phyloP scores from a whole-genome alignment of 1,140 invertebrate genomes.

The Caenorhabditis inopinata region DNA sequence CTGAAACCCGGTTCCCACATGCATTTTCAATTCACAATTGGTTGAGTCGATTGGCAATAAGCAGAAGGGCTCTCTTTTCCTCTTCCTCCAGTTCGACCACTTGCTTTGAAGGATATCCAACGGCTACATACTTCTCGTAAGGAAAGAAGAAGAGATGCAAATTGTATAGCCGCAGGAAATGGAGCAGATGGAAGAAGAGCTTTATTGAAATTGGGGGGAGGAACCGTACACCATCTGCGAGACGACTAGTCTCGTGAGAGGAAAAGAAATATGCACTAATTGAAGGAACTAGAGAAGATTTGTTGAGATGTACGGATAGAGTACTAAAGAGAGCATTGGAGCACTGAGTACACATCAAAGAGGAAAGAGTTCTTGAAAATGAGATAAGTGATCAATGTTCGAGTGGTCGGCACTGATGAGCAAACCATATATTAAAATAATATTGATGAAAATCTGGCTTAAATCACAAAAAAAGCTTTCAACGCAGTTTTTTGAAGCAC shows the following conservation, averaged over 20 bases:
- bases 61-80: neutral
- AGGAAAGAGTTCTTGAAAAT: too few relatives aligned
- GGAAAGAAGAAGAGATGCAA: neutral
- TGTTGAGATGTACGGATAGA: too few relatives aligned
- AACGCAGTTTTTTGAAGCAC: too few relatives aligned
- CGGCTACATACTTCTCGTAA: neutral
- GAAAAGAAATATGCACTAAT: neutral
- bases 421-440: neutral
- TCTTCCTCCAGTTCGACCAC: neutral
- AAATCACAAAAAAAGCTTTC: too few relatives aligned
- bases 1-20: neutral
- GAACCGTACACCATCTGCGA: neutral
- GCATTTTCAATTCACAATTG: slow-evolving; percentile 24
- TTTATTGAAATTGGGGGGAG: neutral
- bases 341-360: neutral
- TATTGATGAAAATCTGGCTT: too few relatives aligned
- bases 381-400: slow-evolving; percentile 17
- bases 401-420: neutral
- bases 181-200: slow-evolving; percentile 4
- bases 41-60: slow-evolving; percentile 7
- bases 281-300: neutral
- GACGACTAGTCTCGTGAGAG: neutral
- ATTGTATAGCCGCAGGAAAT: neutral
- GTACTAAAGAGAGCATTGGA: neutral
- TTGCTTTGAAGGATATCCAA: neutral